Percentiles rank a stretch among this genome's conserved stretches.
phyloP scores from a whole-genome alignment of 1,140 invertebrate genomes.

The Drosophila takahashii region DNA sequence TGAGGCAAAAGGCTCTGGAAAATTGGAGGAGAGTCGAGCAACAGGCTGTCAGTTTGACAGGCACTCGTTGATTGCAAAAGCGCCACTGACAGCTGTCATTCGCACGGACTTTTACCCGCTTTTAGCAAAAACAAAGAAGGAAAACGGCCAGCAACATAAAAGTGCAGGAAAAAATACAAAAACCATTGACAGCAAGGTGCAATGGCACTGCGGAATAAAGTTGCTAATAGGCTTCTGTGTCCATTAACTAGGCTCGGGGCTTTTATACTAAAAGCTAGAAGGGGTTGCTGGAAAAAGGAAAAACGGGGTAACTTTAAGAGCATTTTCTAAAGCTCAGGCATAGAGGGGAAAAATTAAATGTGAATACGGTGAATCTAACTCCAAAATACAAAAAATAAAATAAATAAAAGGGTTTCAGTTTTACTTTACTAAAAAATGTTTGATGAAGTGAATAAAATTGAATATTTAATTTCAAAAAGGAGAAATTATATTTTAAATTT shows the following conservation, averaged over 20 bases:
- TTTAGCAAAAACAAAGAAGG: slow-evolving; percentile 28
- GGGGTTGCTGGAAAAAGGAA: slow-evolving; percentile 11
- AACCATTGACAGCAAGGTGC: slow-evolving; percentile 36
- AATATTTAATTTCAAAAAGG: not conserved
- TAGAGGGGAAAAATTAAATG: not conserved
- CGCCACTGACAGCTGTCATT: slow-evolving; percentile 78
- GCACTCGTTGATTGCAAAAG: slow-evolving; percentile 62
- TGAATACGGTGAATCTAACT: not conserved
- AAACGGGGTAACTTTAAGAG: slow-evolving; percentile 9
- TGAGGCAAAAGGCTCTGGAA: slow-evolving; percentile 23
- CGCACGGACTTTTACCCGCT: slow-evolving; percentile 38
- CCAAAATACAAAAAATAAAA: not conserved
- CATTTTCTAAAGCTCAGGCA: not conserved
- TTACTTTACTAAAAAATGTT: too few relatives aligned
- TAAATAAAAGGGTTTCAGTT: too few relatives aligned
- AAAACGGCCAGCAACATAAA: slow-evolving; percentile 5
- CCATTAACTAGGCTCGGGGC: slow-evolving; percentile 29
- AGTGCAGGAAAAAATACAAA: slow-evolving; percentile 21
- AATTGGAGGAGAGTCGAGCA: slow-evolving; percentile 41
- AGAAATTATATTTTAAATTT: too few relatives aligned
- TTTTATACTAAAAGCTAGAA: slow-evolving; percentile 12
- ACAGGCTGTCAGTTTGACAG: slow-evolving; percentile 75
- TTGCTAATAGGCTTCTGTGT: slow-evolving; percentile 45
- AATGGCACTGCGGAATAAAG: slow-evolving; percentile 35
- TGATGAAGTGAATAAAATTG: too few relatives aligned